phyloP scores from a whole-genome alignment of 2,888 invertebrate genomes.

The Xiphydria camelus region DNA sequence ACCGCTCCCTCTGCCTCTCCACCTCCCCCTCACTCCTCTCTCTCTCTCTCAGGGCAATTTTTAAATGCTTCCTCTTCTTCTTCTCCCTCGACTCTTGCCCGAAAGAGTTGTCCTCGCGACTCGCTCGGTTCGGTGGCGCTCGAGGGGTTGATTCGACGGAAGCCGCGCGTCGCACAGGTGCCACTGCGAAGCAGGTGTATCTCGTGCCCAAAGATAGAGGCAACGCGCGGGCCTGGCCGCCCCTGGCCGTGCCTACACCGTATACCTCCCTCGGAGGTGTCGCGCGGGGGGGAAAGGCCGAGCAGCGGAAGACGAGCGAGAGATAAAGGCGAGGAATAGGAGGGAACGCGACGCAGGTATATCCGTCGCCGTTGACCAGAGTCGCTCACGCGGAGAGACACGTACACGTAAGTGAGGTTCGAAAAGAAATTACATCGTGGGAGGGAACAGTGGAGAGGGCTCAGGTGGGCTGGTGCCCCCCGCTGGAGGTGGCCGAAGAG shows the following conservation, averaged over 20 bases:
- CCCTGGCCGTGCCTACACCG: no score
- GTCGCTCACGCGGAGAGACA: constrained; percentile 24
- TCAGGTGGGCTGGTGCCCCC: constrained; percentile 57
- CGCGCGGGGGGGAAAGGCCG: constrained; percentile 21
- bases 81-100: background rate
- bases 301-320: constrained; percentile 21
- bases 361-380: constrained; percentile 21
- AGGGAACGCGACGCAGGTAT: constrained; percentile 27
- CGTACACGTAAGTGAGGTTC: constrained; percentile 6
- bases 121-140: no score
- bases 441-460: constrained; percentile 41
- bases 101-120: no score
- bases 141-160: no score
- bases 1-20: no score
- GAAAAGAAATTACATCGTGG: no score
- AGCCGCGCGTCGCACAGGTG: no score
- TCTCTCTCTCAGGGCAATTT: background rate
- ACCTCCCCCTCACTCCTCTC: no score
- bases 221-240: no score
- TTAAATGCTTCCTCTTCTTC: background rate
- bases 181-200: no score
- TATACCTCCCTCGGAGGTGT: constrained; percentile 19
- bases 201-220: no score
- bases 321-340: background rate
- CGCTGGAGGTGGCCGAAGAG: constrained; percentile 56